These are phyloP conservation scores for Manis crassicaudata DNA, from an alignment of 2,797 vertebrate genomes.

Conservation along the genomic window DNA sequence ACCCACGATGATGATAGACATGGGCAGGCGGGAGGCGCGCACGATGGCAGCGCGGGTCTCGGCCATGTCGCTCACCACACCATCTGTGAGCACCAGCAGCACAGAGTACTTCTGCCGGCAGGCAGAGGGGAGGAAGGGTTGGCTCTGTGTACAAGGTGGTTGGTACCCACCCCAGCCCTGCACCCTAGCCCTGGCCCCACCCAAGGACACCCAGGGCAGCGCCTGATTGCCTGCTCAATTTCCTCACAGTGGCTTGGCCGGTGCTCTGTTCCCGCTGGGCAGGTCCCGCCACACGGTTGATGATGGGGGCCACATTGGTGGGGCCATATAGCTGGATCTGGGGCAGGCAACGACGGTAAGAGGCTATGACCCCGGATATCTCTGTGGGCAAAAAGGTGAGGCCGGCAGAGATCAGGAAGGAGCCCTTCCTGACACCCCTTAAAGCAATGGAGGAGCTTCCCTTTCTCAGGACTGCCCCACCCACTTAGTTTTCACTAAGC, in stretches of 20 bases:
- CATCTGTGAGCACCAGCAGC: slow-evolving; percentile 88
- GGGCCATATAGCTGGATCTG: slow-evolving; percentile 84
- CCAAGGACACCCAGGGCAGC: background rate
- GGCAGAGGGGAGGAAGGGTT: background rate
- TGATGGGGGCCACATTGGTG: slow-evolving; percentile 85
- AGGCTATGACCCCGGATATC: slow-evolving; percentile 80
- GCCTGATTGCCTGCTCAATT: background rate
- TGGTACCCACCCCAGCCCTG: background rate
- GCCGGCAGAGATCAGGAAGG: background rate
- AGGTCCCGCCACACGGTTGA: slow-evolving; percentile 78
- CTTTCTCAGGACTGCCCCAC: background rate
- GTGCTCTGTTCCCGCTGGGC: slow-evolving; percentile 81
- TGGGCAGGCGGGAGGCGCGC: slow-evolving; percentile 87
- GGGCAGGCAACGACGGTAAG: slow-evolving; percentile 84
- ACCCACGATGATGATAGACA: slow-evolving; percentile 90
- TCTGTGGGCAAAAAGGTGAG: slow-evolving; percentile 62
- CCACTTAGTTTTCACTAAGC: background rate
- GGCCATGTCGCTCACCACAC: slow-evolving; percentile 88
- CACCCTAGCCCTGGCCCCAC: background rate
- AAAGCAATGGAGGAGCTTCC: background rate
- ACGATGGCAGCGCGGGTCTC: slow-evolving; percentile 88
- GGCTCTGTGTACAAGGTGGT: background rate
- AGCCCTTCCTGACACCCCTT: background rate
- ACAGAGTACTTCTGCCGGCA: slow-evolving; percentile 87
- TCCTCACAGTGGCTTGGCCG: slow-evolving; percentile 76